phyloP scores from a whole-genome alignment of 1,140 invertebrate genomes.

The Anoplolepis gracilipes region DNA sequence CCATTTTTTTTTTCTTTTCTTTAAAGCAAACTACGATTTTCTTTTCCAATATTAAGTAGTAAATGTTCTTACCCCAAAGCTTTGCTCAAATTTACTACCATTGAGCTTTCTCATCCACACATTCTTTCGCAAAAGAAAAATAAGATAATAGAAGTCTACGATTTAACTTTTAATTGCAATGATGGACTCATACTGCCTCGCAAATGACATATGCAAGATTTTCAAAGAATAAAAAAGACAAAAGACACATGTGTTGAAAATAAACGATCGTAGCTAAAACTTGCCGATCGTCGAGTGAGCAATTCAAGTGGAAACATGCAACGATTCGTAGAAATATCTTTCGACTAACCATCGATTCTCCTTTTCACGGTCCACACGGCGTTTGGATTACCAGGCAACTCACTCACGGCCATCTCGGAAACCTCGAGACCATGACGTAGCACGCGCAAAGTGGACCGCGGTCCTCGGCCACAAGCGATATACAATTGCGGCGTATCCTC shows the following conservation, averaged over 20 bases:
- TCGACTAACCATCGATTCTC: constrained; percentile 95
- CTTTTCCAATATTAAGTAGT: constrained; percentile 4
- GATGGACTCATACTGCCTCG: not conserved
- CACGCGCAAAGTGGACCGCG: constrained; percentile 96
- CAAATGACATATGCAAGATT: not conserved
- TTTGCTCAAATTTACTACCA: constrained; percentile 48
- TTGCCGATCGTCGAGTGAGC: constrained; percentile 24
- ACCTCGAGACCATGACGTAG: constrained; percentile 98
- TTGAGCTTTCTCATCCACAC: not conserved
- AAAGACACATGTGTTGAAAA: not conserved
- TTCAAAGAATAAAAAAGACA: not conserved
- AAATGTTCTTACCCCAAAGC: constrained; percentile 41
- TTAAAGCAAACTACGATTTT: constrained; percentile 25
- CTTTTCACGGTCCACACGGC: constrained; percentile 99
- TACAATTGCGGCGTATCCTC: constrained; percentile 99
- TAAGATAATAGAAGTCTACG: not conserved
- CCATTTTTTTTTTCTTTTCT: constrained; percentile 37
- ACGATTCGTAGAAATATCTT: constrained; percentile 43
- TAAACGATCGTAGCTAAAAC: constrained; percentile 20
- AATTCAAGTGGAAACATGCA: constrained; percentile 63
- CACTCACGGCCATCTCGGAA: constrained; percentile 99
- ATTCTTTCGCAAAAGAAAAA: not conserved
- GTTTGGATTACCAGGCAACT: constrained; percentile 99
- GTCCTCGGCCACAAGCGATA: constrained; percentile 97
- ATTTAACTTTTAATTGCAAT: not conserved